Conservation (phyloP, 2,888 invertebrate species). For the Oxyteleia sp. region DNA sequence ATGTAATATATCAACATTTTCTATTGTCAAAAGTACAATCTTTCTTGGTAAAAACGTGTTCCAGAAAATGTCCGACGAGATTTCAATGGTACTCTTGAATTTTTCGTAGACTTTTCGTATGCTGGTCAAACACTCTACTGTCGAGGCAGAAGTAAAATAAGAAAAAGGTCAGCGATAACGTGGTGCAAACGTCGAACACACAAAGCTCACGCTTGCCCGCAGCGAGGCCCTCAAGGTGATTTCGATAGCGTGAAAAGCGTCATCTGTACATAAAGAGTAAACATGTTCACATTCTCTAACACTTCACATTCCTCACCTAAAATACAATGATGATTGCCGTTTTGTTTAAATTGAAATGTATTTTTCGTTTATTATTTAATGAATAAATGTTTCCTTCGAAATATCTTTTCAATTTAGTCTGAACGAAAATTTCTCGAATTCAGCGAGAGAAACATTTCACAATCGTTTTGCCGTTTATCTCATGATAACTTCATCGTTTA, state of each 20-base stretch:
- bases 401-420: too few species aligned
- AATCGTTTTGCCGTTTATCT: too few species aligned
- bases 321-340: too few species aligned
- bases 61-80: slow-evolving; percentile 65
- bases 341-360: too few species aligned
- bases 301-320: too few species aligned
- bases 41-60: slow-evolving; percentile 56
- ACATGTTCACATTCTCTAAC: too few species aligned
- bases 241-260: slow-evolving; percentile 65
- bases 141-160: slow-evolving; percentile 64
- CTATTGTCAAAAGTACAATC: slow-evolving; percentile 63
- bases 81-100: slow-evolving; percentile 68
- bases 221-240: slow-evolving; percentile 61
- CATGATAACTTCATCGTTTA: too few species aligned
- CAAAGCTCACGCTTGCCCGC: slow-evolving; percentile 62
- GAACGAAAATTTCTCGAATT: too few species aligned
- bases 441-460: too few species aligned
- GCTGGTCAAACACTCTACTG: slow-evolving; percentile 69
- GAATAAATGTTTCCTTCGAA: too few species aligned
- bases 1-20: slow-evolving; percentile 48
- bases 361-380: too few species aligned
- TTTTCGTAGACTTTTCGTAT: slow-evolving; percentile 71
- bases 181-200: slow-evolving; percentile 65
- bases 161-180: slow-evolving; percentile 72
- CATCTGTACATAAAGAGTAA: too few species aligned